Percentiles rank a stretch among this genome's conserved stretches.
These are phyloP conservation scores for Thalpophila matura DNA, from an alignment of 2,888 invertebrate genomes.

Conservation along the genomic window DNA sequence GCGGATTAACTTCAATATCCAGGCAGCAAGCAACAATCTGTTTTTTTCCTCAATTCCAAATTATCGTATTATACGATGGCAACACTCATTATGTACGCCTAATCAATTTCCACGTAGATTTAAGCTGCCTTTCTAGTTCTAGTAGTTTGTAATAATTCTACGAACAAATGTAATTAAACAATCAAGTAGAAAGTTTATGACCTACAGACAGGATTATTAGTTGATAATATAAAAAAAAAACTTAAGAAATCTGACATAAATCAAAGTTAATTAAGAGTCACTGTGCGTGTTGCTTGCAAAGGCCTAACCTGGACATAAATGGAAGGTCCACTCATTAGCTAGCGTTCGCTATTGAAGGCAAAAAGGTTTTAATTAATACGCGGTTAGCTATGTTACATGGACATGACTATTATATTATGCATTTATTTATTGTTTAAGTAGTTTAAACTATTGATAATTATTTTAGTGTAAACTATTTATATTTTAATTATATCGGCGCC, in stretches of 20 bases:
- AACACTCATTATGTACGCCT: constrained; percentile 41
- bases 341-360: constrained; percentile 49
- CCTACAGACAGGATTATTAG: constrained; percentile 46
- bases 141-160: constrained; percentile 35
- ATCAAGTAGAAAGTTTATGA: constrained; percentile 57
- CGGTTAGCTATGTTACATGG: constrained; percentile 48
- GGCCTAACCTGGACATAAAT: constrained; percentile 64
- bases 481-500: constrained; percentile 54
- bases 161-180: constrained; percentile 51
- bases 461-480: constrained; percentile 48
- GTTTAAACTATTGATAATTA: constrained; percentile 37
- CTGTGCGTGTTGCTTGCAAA: constrained; percentile 63
- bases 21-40: constrained; percentile 14
- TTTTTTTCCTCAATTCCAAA: constrained; percentile 45
- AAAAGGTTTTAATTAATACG: constrained; percentile 64
- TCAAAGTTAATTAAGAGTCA: constrained; percentile 58
- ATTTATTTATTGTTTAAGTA: constrained; percentile 40
- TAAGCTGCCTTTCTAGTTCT: constrained; percentile 49
- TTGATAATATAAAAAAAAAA: constrained; percentile 51
- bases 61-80: constrained; percentile 40
- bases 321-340: constrained; percentile 67
- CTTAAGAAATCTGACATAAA: constrained; percentile 53
- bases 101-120: constrained; percentile 52
- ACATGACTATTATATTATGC: constrained; percentile 55
- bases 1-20: constrained; percentile 21